Evolutionary conservation across 2,888 invertebrate species (phyloP), one percentile per base, ranked within the genome.

Genomic region (Hydraecia micacea): DNA sequence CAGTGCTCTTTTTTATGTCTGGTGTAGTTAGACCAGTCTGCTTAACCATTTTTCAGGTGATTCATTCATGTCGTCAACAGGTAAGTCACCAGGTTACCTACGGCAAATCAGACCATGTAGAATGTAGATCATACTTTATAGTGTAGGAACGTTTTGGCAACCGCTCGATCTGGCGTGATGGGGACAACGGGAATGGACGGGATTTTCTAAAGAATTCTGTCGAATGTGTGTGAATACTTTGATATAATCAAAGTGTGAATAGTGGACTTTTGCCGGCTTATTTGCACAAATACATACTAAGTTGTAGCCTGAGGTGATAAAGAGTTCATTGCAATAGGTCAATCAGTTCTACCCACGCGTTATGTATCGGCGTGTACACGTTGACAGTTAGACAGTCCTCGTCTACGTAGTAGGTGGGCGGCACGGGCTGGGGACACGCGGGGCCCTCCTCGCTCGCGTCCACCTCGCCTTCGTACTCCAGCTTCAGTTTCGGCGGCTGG

Each of bases 371-470:
- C 4, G 93, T 97, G 86, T 97, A 98, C 0, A 98, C 97, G 86
- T 98, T 98, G 63, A 98, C 89, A 36, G 97, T 95, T 0, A 98
- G 95, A 87, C 98, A 98, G 90, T 98, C 97, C 88, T 98, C 98
- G 55, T 97, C 97, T 69, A 97, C 86, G 83, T 84, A 90, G 87
- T 91, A 92, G 21, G 60, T 77, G 4, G 85, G 89, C 77, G 60
- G 91, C 92, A 72, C 91, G 0, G 94, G 93, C 85, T 96, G 97
- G 0, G 97, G 97, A 84, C 97, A 97, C 73, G 97, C 96, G 0
- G 97, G 97, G 0, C 97, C 97, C 85, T 97, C 97, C 78, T 95
- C 89, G 1, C 97, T 97, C 1, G 97, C 97, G 91, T 97, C 96
- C 69, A 97, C 97, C 25, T 95, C 93, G 6, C 92, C 94, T 21